phyloP scores from a whole-genome alignment of 2,888 invertebrate genomes.

The Acrocyrtus sp. region DNA sequence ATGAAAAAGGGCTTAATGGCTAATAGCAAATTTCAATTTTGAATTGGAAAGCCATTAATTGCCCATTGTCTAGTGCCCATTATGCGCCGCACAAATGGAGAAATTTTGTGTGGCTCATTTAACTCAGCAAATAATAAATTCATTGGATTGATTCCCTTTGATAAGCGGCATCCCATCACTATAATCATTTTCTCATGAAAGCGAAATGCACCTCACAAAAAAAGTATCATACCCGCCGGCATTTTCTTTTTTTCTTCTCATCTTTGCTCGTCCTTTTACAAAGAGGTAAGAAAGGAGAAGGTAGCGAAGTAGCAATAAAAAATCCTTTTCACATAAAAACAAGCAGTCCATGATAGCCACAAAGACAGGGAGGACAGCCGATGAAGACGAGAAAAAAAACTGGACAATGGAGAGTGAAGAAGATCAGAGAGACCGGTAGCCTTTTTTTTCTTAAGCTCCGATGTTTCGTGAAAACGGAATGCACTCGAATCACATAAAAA shows the following conservation, averaged over 20 bases:
- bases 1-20: too few relatives aligned
- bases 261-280: too few relatives aligned
- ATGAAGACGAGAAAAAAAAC: conserved; percentile 4
- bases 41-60: conserved; percentile 37
- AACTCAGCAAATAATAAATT: conserved; percentile 41
- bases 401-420: conserved; percentile 32
- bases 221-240: too few relatives aligned
- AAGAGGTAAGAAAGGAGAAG: too few relatives aligned
- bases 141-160: conserved; percentile 42
- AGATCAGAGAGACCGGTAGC: conserved; percentile 37
- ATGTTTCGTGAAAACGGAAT: neutral
- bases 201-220: too few relatives aligned
- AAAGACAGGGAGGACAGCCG: neutral
- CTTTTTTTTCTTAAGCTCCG: neutral
- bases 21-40: conserved; percentile 9
- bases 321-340: too few relatives aligned
- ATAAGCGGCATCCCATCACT: conserved; percentile 22
- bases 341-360: neutral
- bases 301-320: too few relatives aligned
- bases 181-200: neutral
- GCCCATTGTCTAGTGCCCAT: conserved; percentile 40
- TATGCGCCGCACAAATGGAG: too few relatives aligned
- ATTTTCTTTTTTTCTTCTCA: too few relatives aligned
- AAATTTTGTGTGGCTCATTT: conserved; percentile 41
- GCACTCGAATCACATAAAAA: too few relatives aligned